These are phyloP conservation scores for Lasioglossum pauxillum DNA, from an alignment of 2,888 invertebrate genomes.

Conservation along the genomic window DNA sequence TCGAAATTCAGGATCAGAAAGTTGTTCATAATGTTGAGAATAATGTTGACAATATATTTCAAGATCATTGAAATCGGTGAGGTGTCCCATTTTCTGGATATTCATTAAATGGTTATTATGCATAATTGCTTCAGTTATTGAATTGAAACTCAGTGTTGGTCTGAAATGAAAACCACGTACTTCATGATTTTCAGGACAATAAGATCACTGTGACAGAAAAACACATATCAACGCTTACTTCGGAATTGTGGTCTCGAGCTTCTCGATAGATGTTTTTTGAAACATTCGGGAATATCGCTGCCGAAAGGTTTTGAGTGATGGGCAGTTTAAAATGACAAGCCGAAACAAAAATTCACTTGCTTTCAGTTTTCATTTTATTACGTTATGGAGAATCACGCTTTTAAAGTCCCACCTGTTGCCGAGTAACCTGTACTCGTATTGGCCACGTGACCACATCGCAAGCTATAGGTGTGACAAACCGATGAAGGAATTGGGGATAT, in stretches of 20 bases:
- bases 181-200: too few relatives aligned
- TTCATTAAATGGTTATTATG: too few relatives aligned
- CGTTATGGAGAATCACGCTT: neutral
- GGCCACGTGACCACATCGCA: neutral
- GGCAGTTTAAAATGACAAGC: neutral
- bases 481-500: neutral
- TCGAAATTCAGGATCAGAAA: too few relatives aligned
- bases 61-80: too few relatives aligned
- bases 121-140: too few relatives aligned
- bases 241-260: neutral
- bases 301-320: neutral
- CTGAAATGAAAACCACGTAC: too few relatives aligned
- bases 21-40: too few relatives aligned
- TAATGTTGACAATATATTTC: too few relatives aligned
- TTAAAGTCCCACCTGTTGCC: constrained; percentile 5
- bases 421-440: neutral
- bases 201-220: too few relatives aligned
- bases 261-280: neutral
- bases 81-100: too few relatives aligned
- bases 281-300: neutral
- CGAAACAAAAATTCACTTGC: neutral
- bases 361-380: neutral
- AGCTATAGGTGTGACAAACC: neutral
- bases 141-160: too few relatives aligned
- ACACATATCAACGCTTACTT: too few relatives aligned